These are phyloP conservation scores for Mamestra configurata DNA, from an alignment of 1,140 invertebrate genomes.

Conservation along the genomic window DNA sequence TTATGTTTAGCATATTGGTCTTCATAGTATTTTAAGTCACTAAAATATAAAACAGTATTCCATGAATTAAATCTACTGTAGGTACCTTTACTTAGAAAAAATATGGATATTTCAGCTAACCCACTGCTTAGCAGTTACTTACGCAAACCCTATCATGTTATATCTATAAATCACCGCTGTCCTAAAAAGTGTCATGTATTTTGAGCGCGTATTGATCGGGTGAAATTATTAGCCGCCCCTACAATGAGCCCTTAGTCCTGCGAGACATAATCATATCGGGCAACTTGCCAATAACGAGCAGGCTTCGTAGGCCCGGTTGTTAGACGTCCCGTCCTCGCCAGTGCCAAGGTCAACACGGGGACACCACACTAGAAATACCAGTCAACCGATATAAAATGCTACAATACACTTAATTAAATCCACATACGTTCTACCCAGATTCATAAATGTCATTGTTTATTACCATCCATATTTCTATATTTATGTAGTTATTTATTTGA, in stretches of 20 bases:
- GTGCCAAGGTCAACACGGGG: slow-evolving; percentile 67
- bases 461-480: background rate
- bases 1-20: background rate
- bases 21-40: too few species aligned
- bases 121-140: too few species aligned
- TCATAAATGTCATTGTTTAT: background rate
- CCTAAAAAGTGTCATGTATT: background rate
- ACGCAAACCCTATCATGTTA: background rate
- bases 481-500: background rate
- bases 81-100: too few species aligned
- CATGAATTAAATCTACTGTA: too few species aligned
- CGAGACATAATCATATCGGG: slow-evolving; percentile 58
- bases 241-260: slow-evolving; percentile 45
- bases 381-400: background rate
- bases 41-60: too few species aligned
- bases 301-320: slow-evolving; percentile 56
- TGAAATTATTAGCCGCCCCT: slow-evolving; percentile 22
- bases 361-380: slow-evolving; percentile 24
- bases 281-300: slow-evolving; percentile 64
- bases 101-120: too few species aligned
- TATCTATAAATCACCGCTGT: background rate
- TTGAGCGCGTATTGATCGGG: slow-evolving; percentile 35
- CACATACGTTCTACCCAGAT: background rate
- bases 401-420: background rate
- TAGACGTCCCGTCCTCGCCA: slow-evolving; percentile 57